Conservation (phyloP, 2,888 invertebrate species). For the Lagria hirta region DNA sequence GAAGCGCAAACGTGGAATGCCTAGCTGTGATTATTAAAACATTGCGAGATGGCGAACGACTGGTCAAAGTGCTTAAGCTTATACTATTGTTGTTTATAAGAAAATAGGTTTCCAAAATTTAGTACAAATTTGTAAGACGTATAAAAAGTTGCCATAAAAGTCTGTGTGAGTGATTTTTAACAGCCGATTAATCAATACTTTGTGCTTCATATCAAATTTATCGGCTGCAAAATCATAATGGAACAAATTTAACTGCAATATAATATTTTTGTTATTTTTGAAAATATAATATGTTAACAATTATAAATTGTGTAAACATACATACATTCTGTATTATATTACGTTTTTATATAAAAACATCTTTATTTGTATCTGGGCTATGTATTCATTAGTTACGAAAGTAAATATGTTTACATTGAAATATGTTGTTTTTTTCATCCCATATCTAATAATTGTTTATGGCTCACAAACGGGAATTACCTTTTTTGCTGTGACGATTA, state of each 20-base stretch:
- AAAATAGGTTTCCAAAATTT: constrained; percentile 22
- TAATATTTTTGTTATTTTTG: constrained; percentile 1
- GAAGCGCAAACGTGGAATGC: constrained; percentile 34
- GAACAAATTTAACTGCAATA: not conserved
- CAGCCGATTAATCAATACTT: not conserved
- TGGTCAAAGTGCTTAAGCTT: constrained; percentile 27
- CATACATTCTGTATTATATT: constrained; percentile 8
- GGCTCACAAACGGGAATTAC: no score
- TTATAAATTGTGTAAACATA: constrained; percentile 12
- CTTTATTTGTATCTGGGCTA: constrained; percentile 24
- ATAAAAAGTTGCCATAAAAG: constrained; percentile 26
- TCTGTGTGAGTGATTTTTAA: not conserved
- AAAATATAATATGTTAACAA: constrained; percentile 2
- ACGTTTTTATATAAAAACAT: constrained; percentile 9
- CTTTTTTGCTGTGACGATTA: no score
- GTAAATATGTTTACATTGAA: constrained; percentile 27
- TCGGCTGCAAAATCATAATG: no score
- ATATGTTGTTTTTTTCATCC: not conserved
- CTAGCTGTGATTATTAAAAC: constrained; percentile 40
- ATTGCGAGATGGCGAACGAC: constrained; percentile 23
- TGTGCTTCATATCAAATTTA: not conserved
- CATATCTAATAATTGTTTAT: no score
- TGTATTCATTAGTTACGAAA: constrained; percentile 23
- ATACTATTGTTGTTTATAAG: constrained; percentile 21
- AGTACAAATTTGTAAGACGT: constrained; percentile 27